Conservation (phyloP, 2,888 invertebrate species). For the Protodeltote pygarga region DNA sequence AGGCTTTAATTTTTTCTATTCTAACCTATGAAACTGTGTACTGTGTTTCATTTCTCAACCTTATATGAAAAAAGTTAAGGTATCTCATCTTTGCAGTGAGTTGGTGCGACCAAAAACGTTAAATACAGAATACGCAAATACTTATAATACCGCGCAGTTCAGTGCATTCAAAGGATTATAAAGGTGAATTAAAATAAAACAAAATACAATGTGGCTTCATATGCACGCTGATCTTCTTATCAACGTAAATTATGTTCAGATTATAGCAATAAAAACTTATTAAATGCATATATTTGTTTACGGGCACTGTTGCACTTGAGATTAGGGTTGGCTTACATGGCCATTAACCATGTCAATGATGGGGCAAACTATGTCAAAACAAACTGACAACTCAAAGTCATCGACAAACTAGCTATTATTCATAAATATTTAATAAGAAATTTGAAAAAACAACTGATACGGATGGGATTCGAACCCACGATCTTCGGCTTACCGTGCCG, state of each 20-base stretch:
- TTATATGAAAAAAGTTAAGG: no score
- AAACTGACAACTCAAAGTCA: no score
- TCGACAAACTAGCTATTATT: no score
- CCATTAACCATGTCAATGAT: no score
- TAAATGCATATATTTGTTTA: slow-evolving; percentile 85
- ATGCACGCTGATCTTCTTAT: slow-evolving; percentile 80
- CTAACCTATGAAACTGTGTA: no score
- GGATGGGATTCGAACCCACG: no score
- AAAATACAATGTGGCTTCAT: slow-evolving; percentile 58
- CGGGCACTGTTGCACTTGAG: slow-evolving; percentile 50
- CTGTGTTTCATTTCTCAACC: no score
- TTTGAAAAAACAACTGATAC: no score
- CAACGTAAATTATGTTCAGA: slow-evolving; percentile 81
- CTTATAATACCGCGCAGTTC: slow-evolving; percentile 13
- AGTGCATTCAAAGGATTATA: slow-evolving; percentile 50
- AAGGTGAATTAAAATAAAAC: slow-evolving; percentile 58
- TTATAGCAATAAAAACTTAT: slow-evolving; percentile 84
- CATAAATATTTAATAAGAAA: no score
- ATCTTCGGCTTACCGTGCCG: no score
- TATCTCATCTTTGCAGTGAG: neutral
- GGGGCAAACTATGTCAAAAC: no score
- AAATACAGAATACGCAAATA: slow-evolving; percentile 30
- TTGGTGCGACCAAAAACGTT: neutral
- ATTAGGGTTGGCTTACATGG: slow-evolving; percentile 32
- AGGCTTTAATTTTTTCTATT: no score